phyloP scores from a whole-genome alignment of 2,113 vertebrate species.

The Columba livia region DNA sequence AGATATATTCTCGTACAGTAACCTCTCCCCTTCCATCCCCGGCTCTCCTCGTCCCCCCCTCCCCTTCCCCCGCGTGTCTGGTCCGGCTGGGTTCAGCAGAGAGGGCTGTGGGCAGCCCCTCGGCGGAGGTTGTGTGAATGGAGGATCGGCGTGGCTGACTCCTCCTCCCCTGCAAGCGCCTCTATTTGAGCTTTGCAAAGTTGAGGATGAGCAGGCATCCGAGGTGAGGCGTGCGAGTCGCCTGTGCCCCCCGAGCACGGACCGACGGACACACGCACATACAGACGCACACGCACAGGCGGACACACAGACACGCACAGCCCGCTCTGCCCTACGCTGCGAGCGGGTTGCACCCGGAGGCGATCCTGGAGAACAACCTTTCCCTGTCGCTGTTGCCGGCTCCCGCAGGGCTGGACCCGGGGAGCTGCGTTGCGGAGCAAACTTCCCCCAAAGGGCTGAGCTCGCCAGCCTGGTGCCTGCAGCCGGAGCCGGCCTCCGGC shows the following conservation, averaged over 20 bases:
- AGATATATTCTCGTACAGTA: constrained; percentile 32
- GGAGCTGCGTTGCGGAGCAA: constrained; percentile 68
- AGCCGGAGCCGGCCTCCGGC: constrained; percentile 61
- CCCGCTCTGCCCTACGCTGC: not conserved
- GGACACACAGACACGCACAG: not conserved
- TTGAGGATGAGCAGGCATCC: constrained; percentile 78
- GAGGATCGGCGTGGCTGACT: constrained; percentile 77
- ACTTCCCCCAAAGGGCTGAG: constrained; percentile 61
- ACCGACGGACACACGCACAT: not conserved
- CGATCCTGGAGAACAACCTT: constrained; percentile 73
- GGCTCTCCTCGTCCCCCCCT: not conserved
- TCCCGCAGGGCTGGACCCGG: constrained; percentile 71
- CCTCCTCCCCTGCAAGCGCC: constrained; percentile 80
- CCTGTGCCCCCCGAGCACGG: constrained; percentile 43
- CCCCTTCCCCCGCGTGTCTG: not conserved
- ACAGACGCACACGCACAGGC: not conserved
- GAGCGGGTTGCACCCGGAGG: constrained; percentile 45
- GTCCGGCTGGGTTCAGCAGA: constrained; percentile 11
- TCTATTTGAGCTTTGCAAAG: constrained; percentile 88
- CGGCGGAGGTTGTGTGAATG: constrained; percentile 68
- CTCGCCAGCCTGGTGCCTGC: constrained; percentile 65
- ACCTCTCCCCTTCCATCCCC: constrained; percentile 22
- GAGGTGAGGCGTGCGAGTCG: constrained; percentile 81
- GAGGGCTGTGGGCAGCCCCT: constrained; percentile 53
- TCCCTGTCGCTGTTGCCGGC: constrained; percentile 58